Percentiles rank a stretch among this genome's conserved stretches.
Evolutionary conservation across 2,888 invertebrate species (phyloP).

Genomic region (Brassicogethes aeneus): DNA sequence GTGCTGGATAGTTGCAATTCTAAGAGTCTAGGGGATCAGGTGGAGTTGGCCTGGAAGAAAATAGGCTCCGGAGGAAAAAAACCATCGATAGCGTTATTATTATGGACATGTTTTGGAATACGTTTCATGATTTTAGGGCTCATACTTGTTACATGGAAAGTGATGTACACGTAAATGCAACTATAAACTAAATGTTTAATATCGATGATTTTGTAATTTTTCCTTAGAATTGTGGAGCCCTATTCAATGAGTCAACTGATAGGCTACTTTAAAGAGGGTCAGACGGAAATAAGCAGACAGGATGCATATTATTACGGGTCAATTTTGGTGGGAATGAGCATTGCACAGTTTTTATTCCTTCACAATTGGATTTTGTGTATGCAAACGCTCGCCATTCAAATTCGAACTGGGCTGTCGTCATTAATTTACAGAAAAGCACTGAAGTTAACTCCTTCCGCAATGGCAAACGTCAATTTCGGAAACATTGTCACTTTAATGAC

Average conservation of each 20-base stretch:
- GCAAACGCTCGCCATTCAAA: conserved; percentile 70
- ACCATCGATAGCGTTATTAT: neutral
- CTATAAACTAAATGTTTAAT: too few species aligned
- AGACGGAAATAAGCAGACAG: conserved; percentile 38
- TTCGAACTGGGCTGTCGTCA: conserved; percentile 71
- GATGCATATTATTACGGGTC: conserved; percentile 59
- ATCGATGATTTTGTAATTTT: neutral
- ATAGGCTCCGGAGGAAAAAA: neutral
- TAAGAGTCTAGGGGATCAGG: conserved; percentile 22
- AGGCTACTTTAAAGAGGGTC: conserved; percentile 50
- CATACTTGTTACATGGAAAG: neutral
- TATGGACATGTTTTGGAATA: neutral
- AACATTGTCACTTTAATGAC: conserved; percentile 79
- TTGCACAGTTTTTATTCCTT: conserved; percentile 52
- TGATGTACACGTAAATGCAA: too few species aligned
- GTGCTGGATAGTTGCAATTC: conserved; percentile 40
- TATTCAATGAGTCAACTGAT: conserved; percentile 55
- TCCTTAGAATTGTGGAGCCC: conserved; percentile 40
- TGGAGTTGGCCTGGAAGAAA: conserved; percentile 28
- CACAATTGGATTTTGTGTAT: conserved; percentile 82
- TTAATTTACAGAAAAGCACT: conserved; percentile 66
- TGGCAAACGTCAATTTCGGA: conserved; percentile 62
- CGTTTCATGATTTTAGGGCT: neutral
- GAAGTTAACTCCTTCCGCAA: conserved; percentile 42
- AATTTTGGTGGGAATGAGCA: conserved; percentile 52